A percentile compares a stretch with the other conserved stretches of the same genome.
Evolutionary conservation across 2,797 vertebrate species (phyloP).

Genomic region (Passerculus sandwichensis): DNA sequence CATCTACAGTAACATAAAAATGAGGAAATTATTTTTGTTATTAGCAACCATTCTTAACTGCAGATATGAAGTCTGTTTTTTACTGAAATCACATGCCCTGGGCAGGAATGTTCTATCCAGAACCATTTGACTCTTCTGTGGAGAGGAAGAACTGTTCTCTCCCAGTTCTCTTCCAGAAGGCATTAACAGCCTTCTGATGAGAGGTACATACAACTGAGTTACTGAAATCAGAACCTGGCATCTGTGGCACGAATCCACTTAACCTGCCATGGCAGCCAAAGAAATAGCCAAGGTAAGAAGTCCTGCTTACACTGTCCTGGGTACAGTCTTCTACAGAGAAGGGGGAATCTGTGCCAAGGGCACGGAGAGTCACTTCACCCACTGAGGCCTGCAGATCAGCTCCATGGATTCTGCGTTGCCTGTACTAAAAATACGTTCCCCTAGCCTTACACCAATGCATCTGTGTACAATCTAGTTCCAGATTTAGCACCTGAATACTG

Average conservation of each 20-base stretch:
- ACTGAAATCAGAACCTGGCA: neutral
- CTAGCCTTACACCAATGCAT: neutral
- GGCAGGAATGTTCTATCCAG: neutral
- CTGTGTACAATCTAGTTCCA: neutral
- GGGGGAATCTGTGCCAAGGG: neutral
- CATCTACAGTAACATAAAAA: neutral
- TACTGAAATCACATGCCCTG: neutral
- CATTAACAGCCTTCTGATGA: neutral
- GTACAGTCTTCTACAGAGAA: neutral
- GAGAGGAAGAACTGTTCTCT: neutral
- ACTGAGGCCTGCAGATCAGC: neutral
- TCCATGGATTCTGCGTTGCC: neutral
- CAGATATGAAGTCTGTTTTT: neutral
- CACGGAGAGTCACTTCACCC: neutral
- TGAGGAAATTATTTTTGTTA: neutral
- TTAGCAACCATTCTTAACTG: neutral
- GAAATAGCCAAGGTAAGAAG: neutral
- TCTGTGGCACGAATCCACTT: neutral
- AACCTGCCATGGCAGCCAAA: neutral
- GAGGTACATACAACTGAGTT: neutral
- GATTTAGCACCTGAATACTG: neutral
- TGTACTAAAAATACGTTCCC: neutral
- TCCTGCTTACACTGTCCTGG: neutral
- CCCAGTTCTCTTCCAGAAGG: neutral
- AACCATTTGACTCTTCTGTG: neutral